phyloP scores from a whole-genome alignment of 2,888 invertebrate genomes.

The Elegia similella region DNA sequence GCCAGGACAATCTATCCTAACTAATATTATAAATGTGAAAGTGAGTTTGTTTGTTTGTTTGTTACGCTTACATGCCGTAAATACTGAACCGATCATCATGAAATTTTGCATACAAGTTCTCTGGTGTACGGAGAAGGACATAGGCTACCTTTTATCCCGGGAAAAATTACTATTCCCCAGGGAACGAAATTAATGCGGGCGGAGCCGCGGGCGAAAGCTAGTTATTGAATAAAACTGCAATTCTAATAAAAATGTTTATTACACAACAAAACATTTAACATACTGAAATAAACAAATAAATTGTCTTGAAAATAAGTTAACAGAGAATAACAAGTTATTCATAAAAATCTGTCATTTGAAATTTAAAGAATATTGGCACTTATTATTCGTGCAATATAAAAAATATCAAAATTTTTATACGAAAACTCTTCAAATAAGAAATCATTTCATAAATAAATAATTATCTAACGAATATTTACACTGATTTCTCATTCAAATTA shows the following conservation, averaged over 20 bases:
- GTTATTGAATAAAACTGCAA: background rate
- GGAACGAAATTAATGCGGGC: no score
- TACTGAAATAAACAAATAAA: conserved; percentile 8
- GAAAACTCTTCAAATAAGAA: conserved; percentile 78
- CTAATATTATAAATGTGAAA: no score
- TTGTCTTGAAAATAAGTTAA: conserved; percentile 18
- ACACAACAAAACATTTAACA: conserved; percentile 12
- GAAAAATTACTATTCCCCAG: no score
- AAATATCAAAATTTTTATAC: conserved; percentile 27
- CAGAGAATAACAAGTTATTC: conserved; percentile 16
- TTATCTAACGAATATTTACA: conserved; percentile 40
- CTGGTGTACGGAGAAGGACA: no score
- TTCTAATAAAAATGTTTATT: conserved; percentile 2
- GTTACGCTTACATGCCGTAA: no score
- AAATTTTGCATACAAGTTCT: no score
- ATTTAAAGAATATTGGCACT: background rate
- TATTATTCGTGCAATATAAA: background rate
- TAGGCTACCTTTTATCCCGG: no score
- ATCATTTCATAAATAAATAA: conserved; percentile 42
- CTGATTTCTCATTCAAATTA: conserved; percentile 77
- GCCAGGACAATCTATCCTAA: no score
- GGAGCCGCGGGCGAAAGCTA: no score
- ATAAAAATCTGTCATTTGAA: background rate
- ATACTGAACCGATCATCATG: no score
- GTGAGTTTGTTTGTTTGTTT: no score